Base-by-base conservation (phyloP, 2,797 vertebrate species). In the Myotis findleyi region DNA sequence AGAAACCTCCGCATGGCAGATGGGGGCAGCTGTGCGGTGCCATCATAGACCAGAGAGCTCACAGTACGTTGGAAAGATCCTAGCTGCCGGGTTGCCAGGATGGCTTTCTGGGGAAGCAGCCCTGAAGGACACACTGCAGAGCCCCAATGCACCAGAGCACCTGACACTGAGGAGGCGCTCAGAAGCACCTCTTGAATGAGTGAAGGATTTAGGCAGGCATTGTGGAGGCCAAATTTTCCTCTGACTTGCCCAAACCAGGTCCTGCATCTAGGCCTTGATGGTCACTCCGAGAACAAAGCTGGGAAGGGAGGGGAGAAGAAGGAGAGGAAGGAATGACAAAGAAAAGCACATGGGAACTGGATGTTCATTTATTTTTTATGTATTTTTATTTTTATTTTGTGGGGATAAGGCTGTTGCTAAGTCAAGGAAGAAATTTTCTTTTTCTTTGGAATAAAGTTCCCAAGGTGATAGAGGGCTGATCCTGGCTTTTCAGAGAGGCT, bases 381-480 rank as follows among this genome's bases (percentile, higher is more conserved):
- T 53, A 14, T 59, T 62, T 59, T 21, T 53, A 14, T 59, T 62
- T 59, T 21, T 38, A 25, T 79, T 57, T 57, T 23, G 4, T 41
- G 44, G 72, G 25, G 23, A 59, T 33, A 36, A 6, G 38, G 14
- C 23, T 53, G 16, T 87, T 77, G 25, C 38, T 49, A 27, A 84
- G 57, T 93, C 6, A 55, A 84, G 69, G 62, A 72, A 79, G n/a
- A 49, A 17, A 41, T 87, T 76, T 83, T 79, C 27, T 79, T 92
- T 95, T 77, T 82, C 44, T 94, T 73, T 82, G 77, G 21, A 92
- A 92, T 30, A 51, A 87, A 76, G 20, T 81, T 88, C 57, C 72
- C n/a, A n/a, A 91, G 51, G 72, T 73, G 33, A 49, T 27, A 82
- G 47, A 5, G 3, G 16, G 27, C 59, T 88, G 59, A 47, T 77